Conservation (phyloP, 53 echinoderm and acorn worm genomes). For the Crossaster papposus region DNA sequence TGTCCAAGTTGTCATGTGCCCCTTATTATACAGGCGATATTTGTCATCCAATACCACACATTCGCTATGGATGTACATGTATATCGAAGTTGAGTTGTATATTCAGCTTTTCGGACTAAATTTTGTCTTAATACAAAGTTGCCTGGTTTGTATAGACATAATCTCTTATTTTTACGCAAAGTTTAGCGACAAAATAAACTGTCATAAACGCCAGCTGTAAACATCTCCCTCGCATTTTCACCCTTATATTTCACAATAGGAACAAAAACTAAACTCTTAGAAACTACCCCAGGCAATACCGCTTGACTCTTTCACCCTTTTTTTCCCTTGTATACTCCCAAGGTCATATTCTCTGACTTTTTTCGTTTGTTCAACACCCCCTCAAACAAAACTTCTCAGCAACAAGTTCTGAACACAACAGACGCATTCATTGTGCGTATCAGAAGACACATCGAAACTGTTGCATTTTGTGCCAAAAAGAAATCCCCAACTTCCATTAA, state of each 20-base stretch:
- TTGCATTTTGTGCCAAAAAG: background rate
- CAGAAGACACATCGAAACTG: background rate
- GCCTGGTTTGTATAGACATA: too few species aligned
- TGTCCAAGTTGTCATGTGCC: too few species aligned
- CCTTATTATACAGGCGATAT: too few species aligned
- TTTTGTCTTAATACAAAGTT: too few species aligned
- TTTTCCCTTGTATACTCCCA: background rate
- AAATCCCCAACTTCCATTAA: background rate
- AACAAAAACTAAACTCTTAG: background rate
- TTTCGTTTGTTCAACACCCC: background rate
- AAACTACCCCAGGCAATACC: background rate
- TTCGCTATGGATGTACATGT: too few species aligned
- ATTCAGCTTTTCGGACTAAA: too few species aligned
- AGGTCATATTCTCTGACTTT: background rate
- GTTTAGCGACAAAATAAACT: too few species aligned
- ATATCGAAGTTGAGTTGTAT: too few species aligned
- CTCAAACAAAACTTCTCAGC: conserved; percentile 2
- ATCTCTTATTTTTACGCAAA: too few species aligned
- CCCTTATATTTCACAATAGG: too few species aligned
- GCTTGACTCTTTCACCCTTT: background rate
- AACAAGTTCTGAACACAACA: background rate
- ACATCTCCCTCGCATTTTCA: background rate
- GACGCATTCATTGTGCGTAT: background rate
- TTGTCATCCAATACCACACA: too few species aligned
- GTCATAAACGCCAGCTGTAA: background rate